Conservation (phyloP, 2,888 invertebrate species). For the Torymus tubicola region DNA sequence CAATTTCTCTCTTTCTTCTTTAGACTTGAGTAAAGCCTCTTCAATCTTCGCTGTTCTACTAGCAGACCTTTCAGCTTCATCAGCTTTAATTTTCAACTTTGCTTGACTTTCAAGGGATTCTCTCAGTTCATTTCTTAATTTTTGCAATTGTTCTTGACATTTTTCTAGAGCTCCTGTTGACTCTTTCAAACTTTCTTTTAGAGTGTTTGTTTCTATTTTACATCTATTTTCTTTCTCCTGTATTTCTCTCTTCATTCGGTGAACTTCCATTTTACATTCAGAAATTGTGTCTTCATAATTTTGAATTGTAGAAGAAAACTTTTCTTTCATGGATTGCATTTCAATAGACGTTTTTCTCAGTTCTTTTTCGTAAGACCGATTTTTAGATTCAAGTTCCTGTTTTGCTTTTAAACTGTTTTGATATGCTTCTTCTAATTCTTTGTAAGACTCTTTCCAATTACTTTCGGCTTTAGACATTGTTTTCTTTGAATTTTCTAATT, state of each 20-base stretch:
- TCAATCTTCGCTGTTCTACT: slow-evolving; percentile 60
- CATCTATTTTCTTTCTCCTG: slow-evolving; percentile 67
- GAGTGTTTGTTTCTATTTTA: slow-evolving; percentile 65
- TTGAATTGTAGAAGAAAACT: slow-evolving; percentile 62
- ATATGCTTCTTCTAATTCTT: slow-evolving; percentile 63
- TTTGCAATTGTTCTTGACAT: slow-evolving; percentile 69
- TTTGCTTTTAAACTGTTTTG: slow-evolving; percentile 58
- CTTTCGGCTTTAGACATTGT: slow-evolving; percentile 60
- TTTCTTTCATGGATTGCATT: slow-evolving; percentile 64
- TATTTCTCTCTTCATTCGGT: slow-evolving; percentile 64
- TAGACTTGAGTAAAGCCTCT: slow-evolving; percentile 64
- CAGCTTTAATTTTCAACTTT: slow-evolving; percentile 61
- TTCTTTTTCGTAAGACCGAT: slow-evolving; percentile 65
- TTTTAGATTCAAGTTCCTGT: slow-evolving; percentile 63
- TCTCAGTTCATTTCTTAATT: slow-evolving; percentile 64
- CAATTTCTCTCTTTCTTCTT: slow-evolving; percentile 67
- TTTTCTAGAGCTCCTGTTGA: slow-evolving; percentile 67
- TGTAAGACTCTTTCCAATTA: slow-evolving; percentile 61
- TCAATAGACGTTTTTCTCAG: slow-evolving; percentile 64
- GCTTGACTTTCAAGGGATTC: slow-evolving; percentile 64
- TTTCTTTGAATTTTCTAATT: slow-evolving; percentile 62
- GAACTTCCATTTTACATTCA: slow-evolving; percentile 64
- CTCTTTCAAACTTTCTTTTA: slow-evolving; percentile 68
- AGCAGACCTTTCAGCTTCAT: slow-evolving; percentile 64
- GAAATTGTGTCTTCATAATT: slow-evolving; percentile 68